Evolutionary conservation across 2,797 vertebrate genomes (phyloP), one percentile per base, ranked within the genome.

Genomic region (Acestrorhynchus altus): DNA sequence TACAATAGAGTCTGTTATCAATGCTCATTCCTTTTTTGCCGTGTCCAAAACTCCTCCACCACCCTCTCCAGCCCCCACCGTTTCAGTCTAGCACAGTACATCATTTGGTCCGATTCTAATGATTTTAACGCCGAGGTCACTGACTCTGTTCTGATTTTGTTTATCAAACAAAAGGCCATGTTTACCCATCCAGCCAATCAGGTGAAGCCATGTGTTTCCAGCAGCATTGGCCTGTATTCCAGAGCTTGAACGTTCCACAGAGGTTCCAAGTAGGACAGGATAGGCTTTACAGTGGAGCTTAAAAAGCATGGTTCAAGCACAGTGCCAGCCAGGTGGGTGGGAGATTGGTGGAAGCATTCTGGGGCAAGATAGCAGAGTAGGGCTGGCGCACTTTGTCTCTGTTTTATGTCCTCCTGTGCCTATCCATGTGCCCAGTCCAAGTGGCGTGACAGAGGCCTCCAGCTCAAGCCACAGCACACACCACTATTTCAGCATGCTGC

Each of bases 341-440:
- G 52, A 13, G 22, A 16, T 15, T 20, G 20, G 31, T 15, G 47
- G 24, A 65, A 47, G 67, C 71, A 78, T 82, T 84, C 75, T 57
- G 49, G 71, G 42, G 56, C 39, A 61, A 8, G 56, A 68, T 59
- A 65, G 42, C 59, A 49, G 66, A 24, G 12, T 13, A 75, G 57
- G 24, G 56, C 65, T 82, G 73, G 57, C 39, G 26, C 75, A 39
- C 28, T 18, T n/a, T 12, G 28, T 13, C 56, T 56, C 75, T 49
- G 63, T 39, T 28, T 18, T 44, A 54, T 66, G 47, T 66, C 35
- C 69, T 67, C 54, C 65, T 56, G 15, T 64, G 63, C 67, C 76
- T 56, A 72, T 85, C 76, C 74, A 72, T 61, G 82, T 86, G 84
- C 74, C 76, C 82, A 83, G 87, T 86, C 72, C 78, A 42, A 61